These are phyloP conservation scores for Holacanthella duospinosa DNA, from an alignment of 2,888 invertebrate genomes.

Conservation along the genomic window DNA sequence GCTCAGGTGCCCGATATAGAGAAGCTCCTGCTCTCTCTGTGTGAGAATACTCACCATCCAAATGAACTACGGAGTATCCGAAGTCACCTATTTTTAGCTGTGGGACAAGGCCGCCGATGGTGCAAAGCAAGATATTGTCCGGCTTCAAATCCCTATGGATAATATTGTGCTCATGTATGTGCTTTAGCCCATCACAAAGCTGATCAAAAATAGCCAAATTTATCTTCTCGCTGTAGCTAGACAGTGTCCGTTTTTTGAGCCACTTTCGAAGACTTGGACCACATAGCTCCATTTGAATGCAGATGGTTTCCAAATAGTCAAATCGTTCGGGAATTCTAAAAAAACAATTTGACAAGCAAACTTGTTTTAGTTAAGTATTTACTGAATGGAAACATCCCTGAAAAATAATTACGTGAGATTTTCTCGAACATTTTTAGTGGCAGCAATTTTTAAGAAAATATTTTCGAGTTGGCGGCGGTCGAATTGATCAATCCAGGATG, in stretches of 20 bases:
- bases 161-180: neutral
- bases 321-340: neutral
- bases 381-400: too few relatives aligned
- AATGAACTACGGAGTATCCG: neutral
- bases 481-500: neutral
- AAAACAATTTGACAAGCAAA: too few relatives aligned
- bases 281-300: conserved; percentile 8
- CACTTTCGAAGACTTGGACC: neutral
- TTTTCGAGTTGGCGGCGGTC: too few relatives aligned
- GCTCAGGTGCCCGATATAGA: neutral
- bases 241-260: neutral
- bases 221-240: neutral
- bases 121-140: neutral
- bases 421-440: too few relatives aligned
- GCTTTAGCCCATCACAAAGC: neutral
- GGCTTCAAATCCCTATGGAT: conserved; percentile 5
- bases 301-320: neutral
- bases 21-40: neutral
- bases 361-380: too few relatives aligned
- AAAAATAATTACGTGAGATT: too few relatives aligned
- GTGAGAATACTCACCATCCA: neutral
- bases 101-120: neutral
- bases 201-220: neutral
- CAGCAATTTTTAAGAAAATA: too few relatives aligned
- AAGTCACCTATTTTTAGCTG: neutral